phyloP scores from a whole-genome alignment of 2,113 vertebrate genomes.

The Regulus satrapa region DNA sequence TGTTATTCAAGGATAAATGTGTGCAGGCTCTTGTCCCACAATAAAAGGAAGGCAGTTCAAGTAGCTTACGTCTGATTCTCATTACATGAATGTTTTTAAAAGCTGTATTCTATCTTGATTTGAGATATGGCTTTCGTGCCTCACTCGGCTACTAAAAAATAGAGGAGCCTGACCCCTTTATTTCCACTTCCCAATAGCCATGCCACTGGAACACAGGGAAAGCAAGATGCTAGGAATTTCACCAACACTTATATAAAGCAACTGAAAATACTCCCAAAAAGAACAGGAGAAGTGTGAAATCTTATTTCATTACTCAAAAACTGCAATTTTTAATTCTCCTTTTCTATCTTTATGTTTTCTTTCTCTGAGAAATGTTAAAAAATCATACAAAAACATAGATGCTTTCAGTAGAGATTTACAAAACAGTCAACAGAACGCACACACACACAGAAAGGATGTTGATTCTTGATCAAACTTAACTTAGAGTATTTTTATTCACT shows the following conservation, averaged over 20 bases:
- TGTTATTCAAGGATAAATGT: slow-evolving; percentile 43
- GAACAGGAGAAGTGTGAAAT: background rate
- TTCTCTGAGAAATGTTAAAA: background rate
- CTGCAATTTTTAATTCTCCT: rapidly evolving
- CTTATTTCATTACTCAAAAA: background rate
- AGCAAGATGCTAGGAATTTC: background rate
- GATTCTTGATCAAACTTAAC: background rate
- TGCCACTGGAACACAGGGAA: background rate
- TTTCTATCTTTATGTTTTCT: background rate
- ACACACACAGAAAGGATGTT: background rate
- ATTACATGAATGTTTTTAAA: slow-evolving; percentile 9
- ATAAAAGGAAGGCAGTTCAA: slow-evolving; percentile 31
- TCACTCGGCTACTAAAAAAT: background rate
- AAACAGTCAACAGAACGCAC: background rate
- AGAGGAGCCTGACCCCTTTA: background rate
- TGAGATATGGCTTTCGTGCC: background rate
- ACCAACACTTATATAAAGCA: background rate
- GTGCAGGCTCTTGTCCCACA: slow-evolving; percentile 16
- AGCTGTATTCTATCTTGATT: background rate
- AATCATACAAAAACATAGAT: rapidly evolving
- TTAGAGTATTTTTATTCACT: background rate
- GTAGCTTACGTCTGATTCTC: slow-evolving; percentile 37
- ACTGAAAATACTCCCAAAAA: background rate
- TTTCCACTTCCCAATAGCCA: background rate
- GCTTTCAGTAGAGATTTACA: background rate